These are phyloP conservation scores for Lissocephala sabroskyi DNA, from an alignment of 2,888 invertebrate species.

Conservation along the genomic window DNA sequence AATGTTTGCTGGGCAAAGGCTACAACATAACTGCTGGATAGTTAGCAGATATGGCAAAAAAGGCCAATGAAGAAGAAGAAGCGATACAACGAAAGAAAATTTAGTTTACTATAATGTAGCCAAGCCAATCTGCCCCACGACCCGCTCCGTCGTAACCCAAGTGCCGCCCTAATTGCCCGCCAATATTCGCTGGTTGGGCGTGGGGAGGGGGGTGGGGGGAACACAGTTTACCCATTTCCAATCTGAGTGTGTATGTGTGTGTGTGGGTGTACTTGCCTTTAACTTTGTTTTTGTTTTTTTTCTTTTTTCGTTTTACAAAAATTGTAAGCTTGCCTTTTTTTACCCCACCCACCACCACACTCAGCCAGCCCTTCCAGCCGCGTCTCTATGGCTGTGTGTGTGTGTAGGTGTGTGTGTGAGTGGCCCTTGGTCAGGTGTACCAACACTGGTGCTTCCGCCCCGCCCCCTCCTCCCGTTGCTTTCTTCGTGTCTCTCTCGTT, in stretches of 20 bases:
- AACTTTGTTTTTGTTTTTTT: conserved; percentile 2
- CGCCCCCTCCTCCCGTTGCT: background rate
- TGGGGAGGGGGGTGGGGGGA: no score
- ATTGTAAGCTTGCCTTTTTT: no score
- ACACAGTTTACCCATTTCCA: conserved; percentile 1
- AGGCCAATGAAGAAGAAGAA: no score
- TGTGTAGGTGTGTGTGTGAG: conserved; percentile 16
- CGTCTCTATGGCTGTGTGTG: conserved; percentile 6
- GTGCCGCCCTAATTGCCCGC: conserved; percentile 1
- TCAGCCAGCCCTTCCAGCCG: background rate
- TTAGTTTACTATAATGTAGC: conserved; percentile 1
- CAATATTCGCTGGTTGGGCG: no score
- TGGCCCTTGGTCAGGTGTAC: conserved; percentile 58
- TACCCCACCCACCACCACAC: no score
- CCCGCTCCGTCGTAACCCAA: conserved; percentile 5
- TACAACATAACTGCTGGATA: no score
- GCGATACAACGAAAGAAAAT: conserved; percentile 7
- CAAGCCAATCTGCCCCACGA: background rate
- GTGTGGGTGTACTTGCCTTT: no score
- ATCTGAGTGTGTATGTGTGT: no score
- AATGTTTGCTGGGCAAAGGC: no score
- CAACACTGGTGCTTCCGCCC: conserved; percentile 29
- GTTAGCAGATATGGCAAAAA: no score
- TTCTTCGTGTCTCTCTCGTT: conserved; percentile 53
- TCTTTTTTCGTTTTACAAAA: background rate